phyloP scores from a whole-genome alignment of 2,888 invertebrate genomes.

The Stenichneumon culpator region DNA sequence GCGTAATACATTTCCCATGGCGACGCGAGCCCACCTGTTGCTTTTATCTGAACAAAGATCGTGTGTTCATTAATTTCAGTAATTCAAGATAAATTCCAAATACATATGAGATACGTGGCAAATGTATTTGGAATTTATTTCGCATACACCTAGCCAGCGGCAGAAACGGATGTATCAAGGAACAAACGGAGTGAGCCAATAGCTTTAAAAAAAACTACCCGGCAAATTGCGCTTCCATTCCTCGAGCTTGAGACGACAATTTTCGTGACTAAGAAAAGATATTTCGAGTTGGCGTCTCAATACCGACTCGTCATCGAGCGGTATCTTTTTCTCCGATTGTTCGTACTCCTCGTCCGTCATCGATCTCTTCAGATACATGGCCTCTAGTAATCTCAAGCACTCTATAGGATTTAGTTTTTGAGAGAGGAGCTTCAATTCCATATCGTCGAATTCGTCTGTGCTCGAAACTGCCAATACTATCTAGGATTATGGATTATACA shows the following conservation, averaged over 20 bases:
- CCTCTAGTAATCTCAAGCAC: constrained; percentile 72
- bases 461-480: constrained; percentile 66
- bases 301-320: constrained; percentile 47
- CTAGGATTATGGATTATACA: constrained; percentile 43
- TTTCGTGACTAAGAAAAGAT: constrained; percentile 56
- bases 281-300: constrained; percentile 48
- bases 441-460: constrained; percentile 66
- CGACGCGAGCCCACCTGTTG: constrained; percentile 61
- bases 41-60: constrained; percentile 39
- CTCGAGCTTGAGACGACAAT: constrained; percentile 72
- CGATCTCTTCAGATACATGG: constrained; percentile 63
- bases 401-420: constrained; percentile 72
- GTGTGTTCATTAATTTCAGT: too few relatives aligned
- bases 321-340: constrained; percentile 20
- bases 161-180: too few relatives aligned
- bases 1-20: constrained; percentile 69
- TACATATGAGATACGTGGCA: too few relatives aligned
- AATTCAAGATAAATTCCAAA: too few relatives aligned
- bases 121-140: too few relatives aligned
- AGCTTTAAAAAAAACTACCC: constrained; percentile 61
- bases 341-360: constrained; percentile 41
- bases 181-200: too few relatives aligned
- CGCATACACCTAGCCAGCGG: too few relatives aligned
- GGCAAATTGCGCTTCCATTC: constrained; percentile 73
- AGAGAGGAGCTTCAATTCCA: constrained; percentile 71